A percentile compares a stretch with the other conserved stretches of the same genome.
phyloP scores from a whole-genome alignment of 2,113 vertebrate species.

The Actenoides lindsayi region DNA sequence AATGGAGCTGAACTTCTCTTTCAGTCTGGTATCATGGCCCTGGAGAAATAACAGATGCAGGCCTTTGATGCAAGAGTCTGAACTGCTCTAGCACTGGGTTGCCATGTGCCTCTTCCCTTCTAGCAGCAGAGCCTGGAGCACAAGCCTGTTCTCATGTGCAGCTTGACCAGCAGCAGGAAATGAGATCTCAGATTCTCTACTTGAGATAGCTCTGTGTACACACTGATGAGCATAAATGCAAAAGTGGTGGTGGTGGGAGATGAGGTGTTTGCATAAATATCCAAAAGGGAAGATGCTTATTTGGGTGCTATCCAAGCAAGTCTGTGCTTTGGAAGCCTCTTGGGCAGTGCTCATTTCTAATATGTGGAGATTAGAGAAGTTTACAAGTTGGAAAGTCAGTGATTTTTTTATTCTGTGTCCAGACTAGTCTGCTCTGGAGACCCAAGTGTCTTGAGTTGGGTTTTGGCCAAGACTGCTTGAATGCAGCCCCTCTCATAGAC shows the following conservation, averaged over 20 bases:
- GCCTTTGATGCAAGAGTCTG: not conserved
- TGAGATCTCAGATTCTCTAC: constrained; percentile 16
- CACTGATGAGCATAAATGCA: not conserved
- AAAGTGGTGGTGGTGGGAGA: not conserved
- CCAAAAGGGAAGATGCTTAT: not conserved
- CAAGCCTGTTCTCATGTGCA: not conserved
- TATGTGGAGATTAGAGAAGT: not conserved
- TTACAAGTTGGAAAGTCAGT: not conserved
- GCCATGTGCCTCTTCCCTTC: not conserved
- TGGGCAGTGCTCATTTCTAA: not conserved
- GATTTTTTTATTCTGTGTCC: not conserved
- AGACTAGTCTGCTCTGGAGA: not conserved
- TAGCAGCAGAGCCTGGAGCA: not conserved
- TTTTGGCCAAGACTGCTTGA: not conserved
- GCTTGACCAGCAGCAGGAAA: constrained; percentile 47
- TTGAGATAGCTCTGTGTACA: not conserved
- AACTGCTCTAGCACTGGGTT: not conserved
- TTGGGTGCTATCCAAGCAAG: not conserved
- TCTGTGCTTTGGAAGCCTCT: not conserved
- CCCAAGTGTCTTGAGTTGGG: not conserved
- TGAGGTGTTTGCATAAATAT: not conserved
- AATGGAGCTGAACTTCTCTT: not conserved
- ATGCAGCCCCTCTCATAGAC: not conserved
- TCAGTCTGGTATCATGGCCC: not conserved
- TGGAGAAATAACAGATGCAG: not conserved